Base-by-base conservation (phyloP, 37 sponge, comb jelly and placozoan genomes). In the Bolinopsis microptera region DNA sequence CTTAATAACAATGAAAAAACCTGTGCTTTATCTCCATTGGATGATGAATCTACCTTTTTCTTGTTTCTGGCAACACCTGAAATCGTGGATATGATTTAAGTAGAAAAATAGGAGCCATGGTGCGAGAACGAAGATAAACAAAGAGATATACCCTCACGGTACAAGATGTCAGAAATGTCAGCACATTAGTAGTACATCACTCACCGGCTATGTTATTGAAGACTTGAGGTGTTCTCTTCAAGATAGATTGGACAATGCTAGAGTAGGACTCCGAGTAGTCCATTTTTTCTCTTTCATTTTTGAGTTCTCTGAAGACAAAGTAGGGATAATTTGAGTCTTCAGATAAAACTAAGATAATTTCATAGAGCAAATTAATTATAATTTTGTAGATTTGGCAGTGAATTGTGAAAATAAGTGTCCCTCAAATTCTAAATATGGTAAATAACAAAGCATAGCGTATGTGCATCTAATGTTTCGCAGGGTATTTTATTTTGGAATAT, bases 171-270 rank as follows among this genome's bases (percentile, higher is more conserved):
- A 48, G 61, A 5, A 48, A 48, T 48, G 9, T 18, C 61, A 48
- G 5, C 5, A 13, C 61, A 48, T 18, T 48, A 48, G n/a, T n/a
- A n/a, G n/a, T 61, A 61, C 9, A 61, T 9, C 68, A 77, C 35
- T 39, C 24, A 86, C 90, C 90, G 3, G 90, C 90, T 9, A 86
- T 86, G 90, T 86, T 86, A 48, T 86, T 86, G 30, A 86, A 86
- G 90, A 86, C 90, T 41, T 86, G 90, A 5, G 90, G 90, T 8
- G 90, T 86, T 21, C 90, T 35, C 39, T 28, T 86, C 25, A 86
- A 48, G 21, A 86, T 86, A 24, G 90, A 39, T 40, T 86, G 41
- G 18, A 86, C 90, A n/a, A 86, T 35, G n/a, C 30, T n/a, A 1
- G 90, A 41, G 61, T 86, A 86, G 18, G 41, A 41, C 26, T 86